Evolutionary conservation across 2,888 invertebrate species (phyloP).

Genomic region (Apodemia mormo): DNA sequence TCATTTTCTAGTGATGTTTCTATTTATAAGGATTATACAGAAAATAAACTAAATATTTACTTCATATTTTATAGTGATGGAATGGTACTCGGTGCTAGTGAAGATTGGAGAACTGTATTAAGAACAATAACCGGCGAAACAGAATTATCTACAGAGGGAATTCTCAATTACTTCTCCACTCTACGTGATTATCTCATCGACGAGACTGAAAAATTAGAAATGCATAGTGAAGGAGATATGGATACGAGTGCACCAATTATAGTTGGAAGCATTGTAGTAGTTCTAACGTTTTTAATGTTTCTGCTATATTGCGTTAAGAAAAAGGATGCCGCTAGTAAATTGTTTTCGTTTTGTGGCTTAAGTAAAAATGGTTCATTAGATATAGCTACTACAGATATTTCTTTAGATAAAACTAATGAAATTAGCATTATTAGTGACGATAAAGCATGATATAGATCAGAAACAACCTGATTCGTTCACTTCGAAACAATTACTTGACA

Average conservation of each 20-base stretch:
- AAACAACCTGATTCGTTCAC: background rate
- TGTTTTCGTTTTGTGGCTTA: conserved; percentile 63
- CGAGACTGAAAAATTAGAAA: conserved; percentile 55
- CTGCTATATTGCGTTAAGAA: conserved; percentile 68
- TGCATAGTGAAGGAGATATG: conserved; percentile 52
- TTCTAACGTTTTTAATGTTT: conserved; percentile 61
- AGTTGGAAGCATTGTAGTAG: conserved; percentile 60
- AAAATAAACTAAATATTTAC: conserved; percentile 9
- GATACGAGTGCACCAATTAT: conserved; percentile 66
- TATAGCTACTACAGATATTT: conserved; percentile 63
- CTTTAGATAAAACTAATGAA: conserved; percentile 57
- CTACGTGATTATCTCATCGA: conserved; percentile 55
- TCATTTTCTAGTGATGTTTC: too few relatives aligned
- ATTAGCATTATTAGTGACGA: conserved; percentile 65
- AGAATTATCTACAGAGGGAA: conserved; percentile 65
- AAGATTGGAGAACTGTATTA: conserved; percentile 70
- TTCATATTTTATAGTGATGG: conserved; percentile 54
- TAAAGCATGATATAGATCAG: conserved; percentile 51
- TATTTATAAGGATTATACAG: background rate
- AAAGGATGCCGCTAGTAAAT: conserved; percentile 52
- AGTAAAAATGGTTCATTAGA: conserved; percentile 73
- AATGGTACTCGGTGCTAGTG: conserved; percentile 71
- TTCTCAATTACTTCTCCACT: conserved; percentile 63
- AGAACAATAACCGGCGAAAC: conserved; percentile 66
- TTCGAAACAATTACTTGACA: background rate